Base-by-base conservation (phyloP, 2,888 invertebrate genomes). In the Acanthoscelides obtectus region DNA sequence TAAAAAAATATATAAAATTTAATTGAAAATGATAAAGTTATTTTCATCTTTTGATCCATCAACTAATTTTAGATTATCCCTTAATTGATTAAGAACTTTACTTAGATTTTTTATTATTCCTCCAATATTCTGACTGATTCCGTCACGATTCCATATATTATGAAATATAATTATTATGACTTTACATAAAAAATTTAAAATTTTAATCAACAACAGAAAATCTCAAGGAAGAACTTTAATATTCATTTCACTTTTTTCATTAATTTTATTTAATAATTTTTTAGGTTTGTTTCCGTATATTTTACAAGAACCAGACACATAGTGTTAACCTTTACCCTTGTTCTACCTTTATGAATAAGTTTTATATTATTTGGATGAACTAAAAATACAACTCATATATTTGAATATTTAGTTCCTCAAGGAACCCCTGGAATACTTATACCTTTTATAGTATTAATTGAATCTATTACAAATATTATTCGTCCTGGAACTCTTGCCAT, bases 381-480 rank as follows among this genome's bases (percentile, higher is more conserved):
- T 78, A 90, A 90, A 81, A 88, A 90, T 77, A 87, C 87, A 0
- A 88, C 88, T 81, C 87, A 89, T 80, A 91, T 91, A 88, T 89
- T 92, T 83, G 87, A 88, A 0, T 91, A 92, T 81, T 84, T 92
- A 87, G 89, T 92, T 0, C 92, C 92, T 0, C 87, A 89, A 87
- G 90, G 91, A 76, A 91, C 91, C 0, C 92, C 92, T 0, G 73
- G 79, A 5, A 79, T 89, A 79, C 79, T 93, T 80, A 91, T 92
- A 86, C 90, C 91, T 25, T 92, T 93, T 87, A 91, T 93, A 88
- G 91, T 93, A 6, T 83, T 90, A 84, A 92, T 92, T 88, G 92
- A 93, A 90, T 88, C 90, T 64, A 90, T 91, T 85, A 93, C 92
- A 79, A 92, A 92, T 86, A 78, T 91, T 77, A 74, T 77, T 67